These are phyloP conservation scores for Taeniopygia guttata DNA, from an alignment of 2,797 vertebrate species.

Conservation along the genomic window DNA sequence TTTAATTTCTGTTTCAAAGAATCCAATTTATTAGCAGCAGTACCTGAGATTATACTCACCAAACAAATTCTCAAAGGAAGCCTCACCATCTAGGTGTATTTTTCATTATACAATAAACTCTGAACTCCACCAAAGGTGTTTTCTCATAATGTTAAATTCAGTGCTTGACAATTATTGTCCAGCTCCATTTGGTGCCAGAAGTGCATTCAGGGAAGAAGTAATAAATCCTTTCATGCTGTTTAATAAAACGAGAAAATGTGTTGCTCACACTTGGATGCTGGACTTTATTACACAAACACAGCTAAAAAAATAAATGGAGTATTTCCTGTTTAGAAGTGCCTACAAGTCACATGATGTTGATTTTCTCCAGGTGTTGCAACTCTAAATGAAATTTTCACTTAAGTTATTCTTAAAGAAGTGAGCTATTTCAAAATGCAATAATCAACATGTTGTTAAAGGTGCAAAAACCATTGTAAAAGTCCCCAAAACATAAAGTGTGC, in stretches of 20 bases:
- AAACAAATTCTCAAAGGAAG: slow-evolving; percentile 55
- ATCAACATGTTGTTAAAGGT: slow-evolving; percentile 37
- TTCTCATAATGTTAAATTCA: slow-evolving; percentile 7
- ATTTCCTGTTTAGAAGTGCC: slow-evolving; percentile 58
- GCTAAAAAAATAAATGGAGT: slow-evolving; percentile 56
- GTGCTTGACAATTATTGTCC: slow-evolving; percentile 24
- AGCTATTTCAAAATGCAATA: slow-evolving; percentile 10
- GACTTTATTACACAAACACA: slow-evolving; percentile 51
- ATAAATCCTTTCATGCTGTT: slow-evolving; percentile 60
- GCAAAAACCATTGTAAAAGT: slow-evolving; percentile 34
- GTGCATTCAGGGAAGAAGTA: slow-evolving; percentile 13
- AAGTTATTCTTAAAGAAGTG: slow-evolving; percentile 4
- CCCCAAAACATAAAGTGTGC: neutral
- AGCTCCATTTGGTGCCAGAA: slow-evolving; percentile 24
- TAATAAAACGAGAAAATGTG: slow-evolving; percentile 62
- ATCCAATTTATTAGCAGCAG: slow-evolving; percentile 61
- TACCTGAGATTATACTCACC: slow-evolving; percentile 40
- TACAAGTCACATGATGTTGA: slow-evolving; percentile 45
- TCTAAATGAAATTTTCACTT: slow-evolving; percentile 59
- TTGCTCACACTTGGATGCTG: slow-evolving; percentile 62
- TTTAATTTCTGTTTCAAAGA: slow-evolving; percentile 45
- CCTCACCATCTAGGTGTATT: slow-evolving; percentile 54
- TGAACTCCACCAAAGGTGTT: slow-evolving; percentile 59
- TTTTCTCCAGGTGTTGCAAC: slow-evolving; percentile 57
- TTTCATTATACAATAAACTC: slow-evolving; percentile 53